These are phyloP conservation scores for Harpalus rufipes DNA, from an alignment of 2,888 invertebrate species.

Conservation along the genomic window DNA sequence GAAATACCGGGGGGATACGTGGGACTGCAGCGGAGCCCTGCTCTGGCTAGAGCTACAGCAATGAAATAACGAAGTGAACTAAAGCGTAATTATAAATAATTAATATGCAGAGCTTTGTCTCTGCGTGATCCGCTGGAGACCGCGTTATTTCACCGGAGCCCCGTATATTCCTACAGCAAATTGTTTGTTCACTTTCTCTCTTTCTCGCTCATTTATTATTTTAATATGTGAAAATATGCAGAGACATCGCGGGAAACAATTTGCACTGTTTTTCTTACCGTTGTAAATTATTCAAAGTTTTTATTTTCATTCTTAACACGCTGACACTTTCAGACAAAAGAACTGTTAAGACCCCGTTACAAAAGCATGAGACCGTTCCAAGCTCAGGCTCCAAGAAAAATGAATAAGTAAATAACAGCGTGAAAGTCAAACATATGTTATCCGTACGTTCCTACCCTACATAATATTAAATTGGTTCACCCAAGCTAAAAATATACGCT, in stretches of 20 bases:
- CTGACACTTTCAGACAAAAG: conserved; percentile 26
- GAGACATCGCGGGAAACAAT: conserved; percentile 45
- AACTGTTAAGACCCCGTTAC: conserved; percentile 31
- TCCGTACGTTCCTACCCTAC: too few species aligned
- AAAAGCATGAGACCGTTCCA: neutral
- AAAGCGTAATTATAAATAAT: conserved; percentile 67
- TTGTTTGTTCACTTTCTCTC: conserved; percentile 58
- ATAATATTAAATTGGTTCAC: too few species aligned
- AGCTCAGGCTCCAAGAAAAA: neutral
- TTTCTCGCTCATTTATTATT: conserved; percentile 60
- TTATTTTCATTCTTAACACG: conserved; percentile 41
- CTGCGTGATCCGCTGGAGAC: conserved; percentile 61
- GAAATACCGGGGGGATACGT: conserved; percentile 27
- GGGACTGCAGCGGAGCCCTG: conserved; percentile 11
- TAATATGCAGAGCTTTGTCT: conserved; percentile 66
- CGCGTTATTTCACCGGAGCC: conserved; percentile 37
- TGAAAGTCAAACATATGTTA: neutral
- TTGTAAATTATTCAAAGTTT: conserved; percentile 39
- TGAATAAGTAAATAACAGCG: conserved; percentile 5
- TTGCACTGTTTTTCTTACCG: conserved; percentile 47
- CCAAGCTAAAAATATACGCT: too few species aligned
- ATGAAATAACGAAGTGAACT: conserved; percentile 66
- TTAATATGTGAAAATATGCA: conserved; percentile 61
- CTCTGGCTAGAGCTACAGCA: neutral
- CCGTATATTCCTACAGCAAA: conserved; percentile 55